Percentiles rank a stretch among this genome's conserved stretches.
phyloP scores from a whole-genome alignment of 2,113 vertebrate species.

The Rhynchomys soricoides region DNA sequence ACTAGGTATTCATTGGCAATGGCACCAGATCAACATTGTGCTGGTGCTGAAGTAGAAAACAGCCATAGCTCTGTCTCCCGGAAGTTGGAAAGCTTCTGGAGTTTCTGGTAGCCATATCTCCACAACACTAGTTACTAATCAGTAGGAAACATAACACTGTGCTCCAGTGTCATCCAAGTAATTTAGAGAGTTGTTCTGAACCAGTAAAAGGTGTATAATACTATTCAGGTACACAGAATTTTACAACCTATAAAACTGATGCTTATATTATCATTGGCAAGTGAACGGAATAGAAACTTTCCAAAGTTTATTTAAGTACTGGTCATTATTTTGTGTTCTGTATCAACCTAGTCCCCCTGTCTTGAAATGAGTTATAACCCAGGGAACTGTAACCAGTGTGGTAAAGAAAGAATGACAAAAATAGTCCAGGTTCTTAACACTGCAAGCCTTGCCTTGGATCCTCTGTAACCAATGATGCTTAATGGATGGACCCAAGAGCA shows the following conservation, averaged over 20 bases:
- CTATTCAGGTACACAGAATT: neutral
- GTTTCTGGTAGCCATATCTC: neutral
- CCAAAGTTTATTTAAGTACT: slow-evolving; percentile 23
- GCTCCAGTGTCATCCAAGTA: neutral
- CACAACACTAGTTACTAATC: neutral
- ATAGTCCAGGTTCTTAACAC: neutral
- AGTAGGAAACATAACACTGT: neutral
- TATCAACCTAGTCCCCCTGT: neutral
- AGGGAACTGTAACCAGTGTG: neutral
- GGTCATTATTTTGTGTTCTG: neutral
- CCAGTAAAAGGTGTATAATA: neutral
- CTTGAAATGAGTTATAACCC: neutral
- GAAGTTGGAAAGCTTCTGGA: neutral
- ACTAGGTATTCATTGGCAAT: neutral
- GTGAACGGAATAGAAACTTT: neutral
- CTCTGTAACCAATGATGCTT: neutral
- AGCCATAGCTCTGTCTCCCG: neutral
- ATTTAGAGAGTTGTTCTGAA: neutral
- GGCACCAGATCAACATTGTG: neutral
- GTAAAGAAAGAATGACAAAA: neutral
- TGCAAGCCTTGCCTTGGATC: neutral
- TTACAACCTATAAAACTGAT: neutral
- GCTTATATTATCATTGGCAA: neutral
- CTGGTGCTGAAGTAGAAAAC: neutral
- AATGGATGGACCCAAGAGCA: neutral